Evolutionary conservation across 1,140 invertebrate genomes (phyloP).

Genomic region (Galendromus occidentalis): DNA sequence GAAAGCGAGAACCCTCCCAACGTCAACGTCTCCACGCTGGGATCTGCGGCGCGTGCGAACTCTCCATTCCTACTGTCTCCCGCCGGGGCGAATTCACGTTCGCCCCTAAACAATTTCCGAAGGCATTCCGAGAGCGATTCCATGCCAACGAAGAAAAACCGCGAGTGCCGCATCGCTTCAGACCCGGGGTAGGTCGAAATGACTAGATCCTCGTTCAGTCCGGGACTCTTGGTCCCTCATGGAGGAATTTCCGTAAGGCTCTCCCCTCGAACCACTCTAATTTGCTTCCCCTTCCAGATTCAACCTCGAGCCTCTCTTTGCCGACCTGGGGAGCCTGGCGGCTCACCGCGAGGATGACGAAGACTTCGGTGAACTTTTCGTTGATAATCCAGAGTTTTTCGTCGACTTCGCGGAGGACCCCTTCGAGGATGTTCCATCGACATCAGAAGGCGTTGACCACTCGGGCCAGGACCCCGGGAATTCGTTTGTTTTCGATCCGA

Average conservation of each 20-base stretch:
- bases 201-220: too few species aligned
- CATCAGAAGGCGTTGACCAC: not conserved
- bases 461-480: not conserved
- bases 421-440: constrained; percentile 3
- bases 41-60: too few species aligned
- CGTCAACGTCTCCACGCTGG: too few species aligned
- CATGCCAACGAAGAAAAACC: not conserved
- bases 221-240: too few species aligned
- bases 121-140: constrained; percentile 1
- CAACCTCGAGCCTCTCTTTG: not conserved
- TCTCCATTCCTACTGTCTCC: too few species aligned
- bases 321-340: not conserved
- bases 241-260: too few species aligned
- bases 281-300: not conserved
- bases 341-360: constrained; percentile 1
- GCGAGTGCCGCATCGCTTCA: not conserved
- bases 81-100: too few species aligned
- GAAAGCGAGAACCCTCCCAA: too few species aligned
- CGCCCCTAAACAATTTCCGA: not conserved
- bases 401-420: constrained; percentile 2
- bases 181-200: not conserved
- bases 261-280: not conserved
- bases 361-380: not conserved
- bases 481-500: constrained; percentile 4
- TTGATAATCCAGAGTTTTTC: constrained; percentile 1